Evolutionary conservation across 1,140 invertebrate genomes (phyloP).

Genomic region (Drosophila orosa): DNA sequence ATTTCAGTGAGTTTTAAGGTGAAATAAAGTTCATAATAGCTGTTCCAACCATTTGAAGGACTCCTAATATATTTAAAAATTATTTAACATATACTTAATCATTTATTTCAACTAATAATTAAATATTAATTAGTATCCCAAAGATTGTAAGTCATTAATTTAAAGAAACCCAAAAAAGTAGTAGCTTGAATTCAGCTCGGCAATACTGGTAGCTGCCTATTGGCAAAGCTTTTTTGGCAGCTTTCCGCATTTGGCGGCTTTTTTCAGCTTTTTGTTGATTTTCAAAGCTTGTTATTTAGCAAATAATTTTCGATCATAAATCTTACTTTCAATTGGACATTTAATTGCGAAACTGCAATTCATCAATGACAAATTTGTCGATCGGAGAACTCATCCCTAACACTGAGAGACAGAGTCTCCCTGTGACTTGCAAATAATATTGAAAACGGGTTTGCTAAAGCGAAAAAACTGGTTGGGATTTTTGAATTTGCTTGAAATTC

Average conservation of each 20-base stretch:
- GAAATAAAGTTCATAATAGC: neutral
- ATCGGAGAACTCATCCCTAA: conserved; percentile 39
- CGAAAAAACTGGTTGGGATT: conserved; percentile 49
- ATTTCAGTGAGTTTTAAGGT: neutral
- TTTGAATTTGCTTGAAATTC: conserved; percentile 51
- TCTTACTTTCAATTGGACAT: conserved; percentile 20
- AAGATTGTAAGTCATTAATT: neutral
- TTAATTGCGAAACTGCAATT: conserved; percentile 39
- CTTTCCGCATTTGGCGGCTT: conserved; percentile 14
- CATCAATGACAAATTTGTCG: conserved; percentile 38
- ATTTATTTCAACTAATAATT: neutral
- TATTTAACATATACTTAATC: too few relatives aligned
- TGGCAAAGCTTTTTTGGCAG: conserved; percentile 39
- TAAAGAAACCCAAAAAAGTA: conserved; percentile 12
- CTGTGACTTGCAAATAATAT: conserved; percentile 34
- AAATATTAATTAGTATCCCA: too few relatives aligned
- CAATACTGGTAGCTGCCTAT: conserved; percentile 51
- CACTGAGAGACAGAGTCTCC: neutral
- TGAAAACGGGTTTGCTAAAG: conserved; percentile 48
- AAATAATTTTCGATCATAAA: conserved; percentile 18
- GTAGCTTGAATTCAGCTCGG: conserved; percentile 25
- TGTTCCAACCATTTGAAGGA: neutral
- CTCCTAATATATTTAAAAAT: neutral
- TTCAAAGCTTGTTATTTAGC: conserved; percentile 10
- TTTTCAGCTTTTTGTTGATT: conserved; percentile 16